Conservation (phyloP, 2,888 invertebrate genomes). For the Caenorhabditis japonica region DNA sequence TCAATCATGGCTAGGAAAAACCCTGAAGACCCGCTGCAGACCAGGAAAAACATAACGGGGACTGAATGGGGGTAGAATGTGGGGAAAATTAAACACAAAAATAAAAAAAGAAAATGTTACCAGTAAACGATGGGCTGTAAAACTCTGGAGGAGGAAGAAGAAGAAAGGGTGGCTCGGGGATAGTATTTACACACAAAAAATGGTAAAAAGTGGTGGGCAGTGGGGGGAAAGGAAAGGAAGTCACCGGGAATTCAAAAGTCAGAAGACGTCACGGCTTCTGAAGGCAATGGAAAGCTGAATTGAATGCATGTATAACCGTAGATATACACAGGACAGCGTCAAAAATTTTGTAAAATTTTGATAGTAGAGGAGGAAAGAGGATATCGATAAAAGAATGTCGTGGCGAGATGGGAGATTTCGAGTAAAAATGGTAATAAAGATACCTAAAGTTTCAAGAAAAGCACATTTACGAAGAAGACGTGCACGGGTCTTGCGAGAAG, state of each 20-base stretch:
- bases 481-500: constrained; percentile 30
- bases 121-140: constrained; percentile 13
- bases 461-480: constrained; percentile 11
- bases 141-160: constrained; percentile 15
- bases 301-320: constrained; percentile 21
- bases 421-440: constrained; percentile 6
- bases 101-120: background rate
- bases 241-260: constrained; percentile 13
- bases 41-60: constrained; percentile 9
- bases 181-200: constrained; percentile 24
- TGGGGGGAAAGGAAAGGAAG: constrained; percentile 19
- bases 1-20: background rate
- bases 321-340: constrained; percentile 17
- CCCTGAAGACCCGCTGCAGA: background rate
- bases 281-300: too few relatives aligned
- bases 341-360: constrained; percentile 7
- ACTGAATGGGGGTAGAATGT: background rate
- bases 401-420: constrained; percentile 1
- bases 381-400: constrained; percentile 19
- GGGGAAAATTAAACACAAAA: constrained; percentile 7
- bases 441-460: constrained; percentile 13
- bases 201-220: constrained; percentile 7
- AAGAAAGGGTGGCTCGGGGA: background rate
- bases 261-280: too few relatives aligned
- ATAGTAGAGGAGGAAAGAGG: constrained; percentile 14